A percentile compares a stretch with the other conserved stretches of the same genome.
Conservation (phyloP, 2,113 vertebrate species). For the Clarias gariepinus region DNA sequence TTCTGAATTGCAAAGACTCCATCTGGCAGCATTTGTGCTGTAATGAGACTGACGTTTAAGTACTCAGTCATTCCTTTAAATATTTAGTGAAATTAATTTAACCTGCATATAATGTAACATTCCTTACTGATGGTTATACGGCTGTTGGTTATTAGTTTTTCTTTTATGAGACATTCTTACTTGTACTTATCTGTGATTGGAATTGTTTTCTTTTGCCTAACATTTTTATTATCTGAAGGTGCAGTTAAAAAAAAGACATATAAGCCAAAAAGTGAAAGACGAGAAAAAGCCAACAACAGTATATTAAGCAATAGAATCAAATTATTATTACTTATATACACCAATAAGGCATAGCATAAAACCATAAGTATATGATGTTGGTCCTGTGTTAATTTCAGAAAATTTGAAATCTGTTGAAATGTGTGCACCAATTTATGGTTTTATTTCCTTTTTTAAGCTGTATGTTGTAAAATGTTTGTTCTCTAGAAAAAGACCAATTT, state of each 20-base stretch:
- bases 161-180: neutral
- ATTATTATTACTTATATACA: too few species aligned
- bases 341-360: too few species aligned
- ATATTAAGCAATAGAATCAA: too few species aligned
- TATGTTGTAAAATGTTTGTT: too few species aligned
- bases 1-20: slow-evolving; percentile 7
- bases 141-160: neutral
- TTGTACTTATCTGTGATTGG: neutral
- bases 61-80: neutral
- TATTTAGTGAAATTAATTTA: slow-evolving; percentile 23
- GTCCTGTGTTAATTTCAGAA: too few species aligned
- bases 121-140: neutral
- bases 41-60: slow-evolving; percentile 21
- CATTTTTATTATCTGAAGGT: neutral
- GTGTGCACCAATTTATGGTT: too few species aligned
- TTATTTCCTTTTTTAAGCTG: too few species aligned
- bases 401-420: too few species aligned
- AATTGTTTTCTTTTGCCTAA: neutral
- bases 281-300: neutral
- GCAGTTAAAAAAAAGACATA: neutral
- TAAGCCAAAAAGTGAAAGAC: neutral
- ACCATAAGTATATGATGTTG: too few species aligned
- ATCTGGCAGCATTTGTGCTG: slow-evolving; percentile 2
- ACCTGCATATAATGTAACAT: neutral
- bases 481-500: too few species aligned